A percentile compares a stretch with the other conserved stretches of the same genome.
Evolutionary conservation across 1,140 invertebrate species (phyloP).

Genomic region (Hycleus cichorii): DNA sequence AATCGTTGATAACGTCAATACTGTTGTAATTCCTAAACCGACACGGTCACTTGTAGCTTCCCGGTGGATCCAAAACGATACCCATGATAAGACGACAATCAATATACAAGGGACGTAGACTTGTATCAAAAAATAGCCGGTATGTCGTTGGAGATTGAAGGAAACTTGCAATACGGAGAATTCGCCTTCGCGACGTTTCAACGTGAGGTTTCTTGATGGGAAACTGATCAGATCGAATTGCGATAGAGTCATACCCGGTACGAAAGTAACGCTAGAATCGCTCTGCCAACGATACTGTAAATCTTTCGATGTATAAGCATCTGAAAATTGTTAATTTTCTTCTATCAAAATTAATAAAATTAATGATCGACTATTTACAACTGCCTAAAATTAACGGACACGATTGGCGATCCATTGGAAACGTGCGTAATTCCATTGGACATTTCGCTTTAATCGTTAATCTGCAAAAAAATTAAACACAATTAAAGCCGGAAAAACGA

Average conservation of each 20-base stretch:
- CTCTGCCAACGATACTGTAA: constrained; percentile 87
- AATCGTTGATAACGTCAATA: constrained; percentile 84
- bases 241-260: constrained; percentile 81
- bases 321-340: constrained; percentile 43
- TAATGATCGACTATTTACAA: constrained; percentile 64
- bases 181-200: constrained; percentile 66
- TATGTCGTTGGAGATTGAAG: constrained; percentile 84
- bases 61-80: constrained; percentile 94
- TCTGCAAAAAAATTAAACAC: constrained; percentile 48
- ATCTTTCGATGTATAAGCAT: constrained; percentile 84
- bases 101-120: constrained; percentile 92
- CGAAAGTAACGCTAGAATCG: constrained; percentile 73
- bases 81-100: constrained; percentile 92
- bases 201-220: constrained; percentile 72
- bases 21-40: constrained; percentile 77
- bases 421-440: constrained; percentile 92
- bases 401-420: constrained; percentile 92
- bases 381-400: constrained; percentile 90
- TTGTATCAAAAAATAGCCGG: constrained; percentile 91
- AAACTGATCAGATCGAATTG: constrained; percentile 87
- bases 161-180: constrained; percentile 78
- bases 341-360: not conserved
- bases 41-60: constrained; percentile 80
- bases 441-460: constrained; percentile 96
- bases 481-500: not conserved